Conservation (phyloP, 2,888 invertebrate genomes). For the Panzeria rudis region DNA sequence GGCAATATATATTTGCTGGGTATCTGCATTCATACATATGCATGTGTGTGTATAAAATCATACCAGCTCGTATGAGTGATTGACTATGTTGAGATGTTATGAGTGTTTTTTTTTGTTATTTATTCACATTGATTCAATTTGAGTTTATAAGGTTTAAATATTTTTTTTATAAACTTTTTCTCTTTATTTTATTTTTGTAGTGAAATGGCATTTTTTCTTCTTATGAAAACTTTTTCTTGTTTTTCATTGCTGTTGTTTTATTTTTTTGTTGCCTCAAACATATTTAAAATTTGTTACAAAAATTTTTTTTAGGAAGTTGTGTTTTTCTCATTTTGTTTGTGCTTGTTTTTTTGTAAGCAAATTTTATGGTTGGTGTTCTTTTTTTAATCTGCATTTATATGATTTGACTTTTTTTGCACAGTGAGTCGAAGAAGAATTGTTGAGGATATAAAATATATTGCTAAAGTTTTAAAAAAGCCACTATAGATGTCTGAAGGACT, state of each 20-base stretch:
- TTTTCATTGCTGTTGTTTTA: background rate
- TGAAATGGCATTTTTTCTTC: background rate
- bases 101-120: slow-evolving; percentile 44
- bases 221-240: slow-evolving; percentile 8
- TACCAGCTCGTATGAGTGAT: background rate
- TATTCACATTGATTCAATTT: slow-evolving; percentile 60
- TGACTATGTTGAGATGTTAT: slow-evolving; percentile 4
- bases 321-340: slow-evolving; percentile 11
- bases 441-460: too few relatives aligned
- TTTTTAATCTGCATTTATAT: slow-evolving; percentile 19
- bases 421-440: background rate
- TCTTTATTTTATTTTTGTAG: background rate
- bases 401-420: slow-evolving; percentile 12
- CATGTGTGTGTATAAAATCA: background rate
- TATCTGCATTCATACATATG: too few relatives aligned
- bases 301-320: slow-evolving; percentile 54
- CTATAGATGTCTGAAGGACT: too few relatives aligned
- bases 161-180: slow-evolving; percentile 3
- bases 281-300: slow-evolving; percentile 41
- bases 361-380: slow-evolving; percentile 39
- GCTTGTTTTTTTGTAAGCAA: slow-evolving; percentile 21
- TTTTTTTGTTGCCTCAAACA: slow-evolving; percentile 17
- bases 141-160: slow-evolving; percentile 22
- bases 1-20: too few relatives aligned
- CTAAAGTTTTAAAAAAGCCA: too few relatives aligned